These are phyloP conservation scores for Sitobion miscanthi DNA, from an alignment of 1,140 invertebrate genomes.

Conservation along the genomic window DNA sequence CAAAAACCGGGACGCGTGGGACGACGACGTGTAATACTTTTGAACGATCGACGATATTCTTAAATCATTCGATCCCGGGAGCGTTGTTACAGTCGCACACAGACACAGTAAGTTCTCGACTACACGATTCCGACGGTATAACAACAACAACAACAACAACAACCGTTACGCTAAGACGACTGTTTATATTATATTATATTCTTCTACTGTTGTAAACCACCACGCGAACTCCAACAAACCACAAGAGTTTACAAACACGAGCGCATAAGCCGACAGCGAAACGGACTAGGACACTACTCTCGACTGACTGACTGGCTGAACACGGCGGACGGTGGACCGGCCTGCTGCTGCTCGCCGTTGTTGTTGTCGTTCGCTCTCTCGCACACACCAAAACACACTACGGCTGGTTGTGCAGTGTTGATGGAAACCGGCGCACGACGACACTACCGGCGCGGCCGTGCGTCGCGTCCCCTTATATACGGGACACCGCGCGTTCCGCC, in stretches of 20 bases:
- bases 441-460: conserved; percentile 30
- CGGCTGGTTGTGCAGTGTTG: not conserved
- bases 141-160: not conserved
- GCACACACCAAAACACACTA: not conserved
- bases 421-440: not conserved
- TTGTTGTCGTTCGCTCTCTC: not conserved
- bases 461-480: conserved; percentile 38
- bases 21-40: not conserved
- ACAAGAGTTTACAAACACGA: not conserved
- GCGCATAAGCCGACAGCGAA: not conserved
- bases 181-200: not conserved
- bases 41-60: not conserved
- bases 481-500: not conserved
- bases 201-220: no score
- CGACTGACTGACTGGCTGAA: not conserved
- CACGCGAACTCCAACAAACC: not conserved
- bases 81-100: conserved; percentile 37
- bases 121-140: not conserved
- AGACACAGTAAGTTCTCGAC: not conserved
- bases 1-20: not conserved
- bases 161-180: not conserved
- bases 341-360: not conserved
- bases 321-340: not conserved
- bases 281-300: not conserved
- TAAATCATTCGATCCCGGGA: conserved; percentile 1